Evolutionary conservation across 2,888 invertebrate species (phyloP).

Genomic region (Carcina quercana): DNA sequence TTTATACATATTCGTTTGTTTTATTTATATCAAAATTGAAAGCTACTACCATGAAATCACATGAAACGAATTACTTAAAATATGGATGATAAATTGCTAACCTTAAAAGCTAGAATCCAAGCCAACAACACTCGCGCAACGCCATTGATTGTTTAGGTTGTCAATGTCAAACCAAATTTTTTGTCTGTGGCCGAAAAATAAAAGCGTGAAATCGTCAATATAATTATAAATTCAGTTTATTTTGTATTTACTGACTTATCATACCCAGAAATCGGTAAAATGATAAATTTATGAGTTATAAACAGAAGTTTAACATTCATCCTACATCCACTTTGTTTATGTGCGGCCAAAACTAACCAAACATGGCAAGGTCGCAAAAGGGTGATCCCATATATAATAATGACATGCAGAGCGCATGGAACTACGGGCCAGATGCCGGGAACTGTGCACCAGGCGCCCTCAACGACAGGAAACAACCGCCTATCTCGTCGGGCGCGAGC

Average conservation of each 20-base stretch:
- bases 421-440: conserved; percentile 52
- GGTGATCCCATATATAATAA: conserved; percentile 66
- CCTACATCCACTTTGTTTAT: conserved; percentile 27
- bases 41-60: too few species aligned
- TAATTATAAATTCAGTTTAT: conserved; percentile 52
- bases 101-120: too few species aligned
- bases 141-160: too few species aligned
- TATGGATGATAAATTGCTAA: too few species aligned
- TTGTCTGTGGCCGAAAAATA: conserved; percentile 1
- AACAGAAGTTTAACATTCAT: conserved; percentile 21
- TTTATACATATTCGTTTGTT: too few species aligned
- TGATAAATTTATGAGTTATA: conserved; percentile 51
- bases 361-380: conserved; percentile 71
- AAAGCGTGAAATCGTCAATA: conserved; percentile 45
- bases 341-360: conserved; percentile 42
- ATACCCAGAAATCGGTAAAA: conserved; percentile 36
- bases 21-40: too few species aligned
- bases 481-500: conserved; percentile 36
- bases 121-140: too few species aligned
- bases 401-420: conserved; percentile 62
- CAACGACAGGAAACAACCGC: conserved; percentile 47
- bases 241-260: conserved; percentile 32
- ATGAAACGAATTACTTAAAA: too few species aligned
- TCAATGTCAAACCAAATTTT: background rate
- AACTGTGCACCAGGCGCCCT: conserved; percentile 47